Evolutionary conservation across 2,797 vertebrate genomes (phyloP), one percentile per base, ranked within the genome.

Genomic region (Pipistrellus kuhlii): DNA sequence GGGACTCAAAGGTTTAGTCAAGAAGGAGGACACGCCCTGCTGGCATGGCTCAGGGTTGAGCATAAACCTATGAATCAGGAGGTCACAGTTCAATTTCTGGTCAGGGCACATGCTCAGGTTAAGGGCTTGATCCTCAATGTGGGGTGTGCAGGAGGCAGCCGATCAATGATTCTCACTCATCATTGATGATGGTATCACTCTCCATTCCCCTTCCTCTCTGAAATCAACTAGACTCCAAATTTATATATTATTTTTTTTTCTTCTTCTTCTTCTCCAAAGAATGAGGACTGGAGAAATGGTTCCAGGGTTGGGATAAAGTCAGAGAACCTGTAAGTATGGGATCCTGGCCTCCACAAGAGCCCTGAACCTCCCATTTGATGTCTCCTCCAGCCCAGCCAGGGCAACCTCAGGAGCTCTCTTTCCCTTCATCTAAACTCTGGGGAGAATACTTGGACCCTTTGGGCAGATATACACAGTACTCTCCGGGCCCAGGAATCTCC

Each of bases 401-500:
- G 8, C 57, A 96, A 41, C 12, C n/a, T 92, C n/a, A 12, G 57
- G 38, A 48, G 41, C 17, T 73, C 78, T 44, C 21, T 64, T 88
- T 93, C 38, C 21, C 35, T 59, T 71, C n/a, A 46, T 46, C 44
- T 93, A 84, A 78, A 93, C 41, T 88, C 82, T 55, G 25, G 27
- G 25, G 11, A n/a, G 41, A 85, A 89, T 25, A 64, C 69, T 93
- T 35, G 21, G 69, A 53, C 59, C 27, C 15, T 94, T 71, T 85
- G 7, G 11, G 85, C 32, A 95, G 88, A 93, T 85, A 84, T 72
- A 81, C 44, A 41, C 2, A 90, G 75, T 71, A 5, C 18, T 93
- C n/a, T 76, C 75, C 17, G 77, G 78, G 12, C 62, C 48, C 46
- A 88, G 51, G 17, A 87, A 82, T 85, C 81, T 87, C 78, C 57